Base-by-base conservation (phyloP, 2,113 vertebrate species). In the Lanius ludovicianus region DNA sequence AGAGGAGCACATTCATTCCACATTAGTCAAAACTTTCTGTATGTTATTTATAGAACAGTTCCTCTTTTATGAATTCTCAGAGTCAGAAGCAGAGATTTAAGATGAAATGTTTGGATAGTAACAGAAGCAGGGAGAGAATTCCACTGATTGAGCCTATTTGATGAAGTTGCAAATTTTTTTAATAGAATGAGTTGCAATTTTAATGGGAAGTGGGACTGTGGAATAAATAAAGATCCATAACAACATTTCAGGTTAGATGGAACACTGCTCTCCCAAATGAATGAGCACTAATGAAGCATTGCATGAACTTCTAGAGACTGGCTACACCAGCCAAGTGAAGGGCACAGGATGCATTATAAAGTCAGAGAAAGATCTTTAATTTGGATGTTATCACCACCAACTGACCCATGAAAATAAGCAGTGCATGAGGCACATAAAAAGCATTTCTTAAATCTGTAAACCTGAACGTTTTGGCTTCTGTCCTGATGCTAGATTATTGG, bases 21-120 rank as follows among this genome's bases (percentile, higher is more conserved):
- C 63, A 85, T 95, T 79, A 91, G 83, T 86, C 67, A 82, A 85
- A 70, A 95, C 79, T 96, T 93, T 80, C 15, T 84, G 24, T 87
- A 25, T 59, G 47, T 79, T 89, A 88, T 89, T 95, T 94, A 73
- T 90, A 86, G 60, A 56, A 39, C 68, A 46, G 17, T 67, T 80
- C 49, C 9, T 50, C 18, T 42, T 28, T 88, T 52, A 27, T 60
- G 92, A 78, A 25, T 74, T 79, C 76, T 85, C 41, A 21, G 37
- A 83, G 41, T 79, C 55, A 74, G 56, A 84, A 87, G 30, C 28
- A 53, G 19, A 57, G 16, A n/a, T 71, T 64, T 69, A 55, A 75
- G 39, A n/a, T 27, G 13, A 87, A 96, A 87, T 42, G 15, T 55
- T 63, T 73, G 68, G 15, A 19, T 53, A 64, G 46, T 18, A 79